Percentiles rank a stretch among this genome's conserved stretches.
These are phyloP conservation scores for Portunus trituberculatus DNA, from an alignment of 1,140 invertebrate species.

Conservation along the genomic window DNA sequence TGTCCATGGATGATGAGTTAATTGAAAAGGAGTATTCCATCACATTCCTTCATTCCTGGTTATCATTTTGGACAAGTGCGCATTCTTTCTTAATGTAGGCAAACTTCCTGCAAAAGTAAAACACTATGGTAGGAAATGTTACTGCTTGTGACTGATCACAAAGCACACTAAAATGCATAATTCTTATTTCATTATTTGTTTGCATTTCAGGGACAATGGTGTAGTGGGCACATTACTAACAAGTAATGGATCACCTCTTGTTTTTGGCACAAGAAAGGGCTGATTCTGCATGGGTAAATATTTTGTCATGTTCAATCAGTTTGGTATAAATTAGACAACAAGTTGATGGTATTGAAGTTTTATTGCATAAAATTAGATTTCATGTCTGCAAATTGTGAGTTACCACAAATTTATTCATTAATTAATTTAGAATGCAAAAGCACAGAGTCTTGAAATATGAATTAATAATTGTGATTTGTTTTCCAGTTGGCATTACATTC, in stretches of 20 bases:
- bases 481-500: slow-evolving; percentile 62
- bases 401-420: no score
- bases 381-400: not conserved
- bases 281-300: slow-evolving; percentile 68
- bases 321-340: not conserved
- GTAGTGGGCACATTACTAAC: not conserved
- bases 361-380: not conserved
- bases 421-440: no score
- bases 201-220: slow-evolving; percentile 47
- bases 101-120: no score
- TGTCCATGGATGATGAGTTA: no score
- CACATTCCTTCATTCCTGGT: no score
- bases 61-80: no score
- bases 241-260: slow-evolving; percentile 73
- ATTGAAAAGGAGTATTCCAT: no score
- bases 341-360: not conserved
- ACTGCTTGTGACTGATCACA: no score
- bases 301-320: not conserved
- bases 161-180: no score
- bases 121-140: no score
- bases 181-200: no score
- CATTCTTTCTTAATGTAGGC: no score
- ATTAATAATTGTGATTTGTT: not conserved
- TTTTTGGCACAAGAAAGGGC: slow-evolving; percentile 74
- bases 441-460: not conserved